Conservation (phyloP, 2,113 vertebrate species). For the Thoracochromis brauschi region DNA sequence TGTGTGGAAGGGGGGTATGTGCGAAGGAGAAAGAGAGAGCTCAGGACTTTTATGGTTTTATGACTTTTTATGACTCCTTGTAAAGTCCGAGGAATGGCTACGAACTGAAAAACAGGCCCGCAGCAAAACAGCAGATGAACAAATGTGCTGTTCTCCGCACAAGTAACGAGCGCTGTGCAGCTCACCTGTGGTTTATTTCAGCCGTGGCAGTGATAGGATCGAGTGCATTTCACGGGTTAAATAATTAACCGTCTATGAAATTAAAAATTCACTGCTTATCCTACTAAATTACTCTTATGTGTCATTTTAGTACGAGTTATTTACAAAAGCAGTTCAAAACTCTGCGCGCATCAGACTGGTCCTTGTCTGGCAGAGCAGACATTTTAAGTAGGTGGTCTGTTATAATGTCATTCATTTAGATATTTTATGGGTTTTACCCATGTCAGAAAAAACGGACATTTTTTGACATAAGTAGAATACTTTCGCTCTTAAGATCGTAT, state of each 20-base stretch:
- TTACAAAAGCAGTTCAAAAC: neutral
- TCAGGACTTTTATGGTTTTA: conserved; percentile 61
- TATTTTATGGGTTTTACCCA: neutral
- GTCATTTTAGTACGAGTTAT: neutral
- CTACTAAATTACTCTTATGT: neutral
- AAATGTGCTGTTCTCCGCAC: conserved; percentile 33
- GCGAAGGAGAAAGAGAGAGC: neutral
- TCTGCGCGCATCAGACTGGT: neutral
- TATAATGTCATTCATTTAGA: neutral
- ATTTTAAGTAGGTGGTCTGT: neutral
- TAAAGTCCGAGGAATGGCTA: conserved; percentile 59
- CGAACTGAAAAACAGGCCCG: conserved; percentile 50
- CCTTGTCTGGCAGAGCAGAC: neutral
- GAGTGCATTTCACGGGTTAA: neutral
- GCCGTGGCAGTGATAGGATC: neutral
- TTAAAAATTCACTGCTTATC: neutral
- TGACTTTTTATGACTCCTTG: conserved; percentile 64
- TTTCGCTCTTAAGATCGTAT: neutral
- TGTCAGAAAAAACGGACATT: neutral
- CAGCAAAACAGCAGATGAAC: conserved; percentile 52
- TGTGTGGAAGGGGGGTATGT: neutral
- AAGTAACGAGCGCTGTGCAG: neutral
- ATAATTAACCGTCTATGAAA: conserved; percentile 12
- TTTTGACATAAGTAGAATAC: neutral
- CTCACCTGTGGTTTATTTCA: conserved; percentile 5